Percentiles rank a stretch among this genome's conserved stretches.
Evolutionary conservation across 2,888 invertebrate genomes (phyloP).

Genomic region (Plutella xylostella): DNA sequence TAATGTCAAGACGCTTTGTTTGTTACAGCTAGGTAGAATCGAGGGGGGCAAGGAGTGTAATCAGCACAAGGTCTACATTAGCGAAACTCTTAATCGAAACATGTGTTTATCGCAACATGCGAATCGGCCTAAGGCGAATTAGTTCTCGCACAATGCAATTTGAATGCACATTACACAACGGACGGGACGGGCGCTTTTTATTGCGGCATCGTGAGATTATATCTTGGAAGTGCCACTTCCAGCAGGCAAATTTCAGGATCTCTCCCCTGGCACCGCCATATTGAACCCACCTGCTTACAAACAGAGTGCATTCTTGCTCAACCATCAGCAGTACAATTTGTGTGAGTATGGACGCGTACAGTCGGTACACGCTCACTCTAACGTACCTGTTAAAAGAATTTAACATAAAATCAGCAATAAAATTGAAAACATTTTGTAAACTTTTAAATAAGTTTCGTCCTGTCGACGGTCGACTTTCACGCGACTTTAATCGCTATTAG

Average conservation of each 20-base stretch:
- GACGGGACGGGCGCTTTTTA: slow-evolving; percentile 67
- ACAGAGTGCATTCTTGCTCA: too few relatives aligned
- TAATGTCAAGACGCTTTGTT: too few relatives aligned
- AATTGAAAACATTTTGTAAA: slow-evolving; percentile 70
- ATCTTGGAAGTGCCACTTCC: slow-evolving; percentile 69
- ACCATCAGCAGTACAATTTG: slow-evolving; percentile 28
- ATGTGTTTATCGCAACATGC: slow-evolving; percentile 68
- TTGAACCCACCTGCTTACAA: slow-evolving; percentile 34
- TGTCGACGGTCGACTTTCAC: slow-evolving; percentile 26
- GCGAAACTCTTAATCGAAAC: slow-evolving; percentile 60
- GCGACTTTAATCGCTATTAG: slow-evolving; percentile 45
- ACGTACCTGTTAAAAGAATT: slow-evolving; percentile 60
- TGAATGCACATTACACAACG: slow-evolving; percentile 71
- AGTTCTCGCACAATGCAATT: slow-evolving; percentile 71
- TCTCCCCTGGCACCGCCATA: slow-evolving; percentile 37
- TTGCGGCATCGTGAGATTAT: slow-evolving; percentile 70
- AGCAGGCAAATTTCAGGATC: slow-evolving; percentile 67
- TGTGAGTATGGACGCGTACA: slow-evolving; percentile 46
- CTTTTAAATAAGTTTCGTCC: slow-evolving; percentile 64
- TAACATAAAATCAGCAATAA: slow-evolving; percentile 69
- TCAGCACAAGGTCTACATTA: slow-evolving; percentile 34
- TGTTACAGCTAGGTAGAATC: too few relatives aligned
- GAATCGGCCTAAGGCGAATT: slow-evolving; percentile 69
- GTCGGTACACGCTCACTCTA: slow-evolving; percentile 43
- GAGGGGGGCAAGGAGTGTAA: too few relatives aligned